Evolutionary conservation across 2,888 invertebrate species (phyloP), one percentile per base, ranked within the genome.

Genomic region (Drosophila diplacantha): DNA sequence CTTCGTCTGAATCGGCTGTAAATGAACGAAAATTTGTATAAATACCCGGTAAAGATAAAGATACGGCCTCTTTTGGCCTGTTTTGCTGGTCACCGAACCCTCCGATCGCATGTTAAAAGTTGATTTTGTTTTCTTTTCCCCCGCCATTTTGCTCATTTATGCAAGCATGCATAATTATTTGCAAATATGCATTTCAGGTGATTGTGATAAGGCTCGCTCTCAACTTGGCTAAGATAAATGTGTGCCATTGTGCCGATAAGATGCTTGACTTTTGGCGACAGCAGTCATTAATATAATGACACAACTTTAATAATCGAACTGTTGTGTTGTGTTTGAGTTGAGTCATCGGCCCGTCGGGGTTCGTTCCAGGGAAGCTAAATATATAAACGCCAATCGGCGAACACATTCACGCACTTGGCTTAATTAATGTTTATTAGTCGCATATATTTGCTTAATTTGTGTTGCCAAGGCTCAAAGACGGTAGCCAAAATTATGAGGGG

Each of bases 151-250:
- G 43, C 38, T 55, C 32, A 69, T 69, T 83, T 81, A 68, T 71
- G 82, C 82, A 83, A 79, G 74, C 74, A 52, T 81, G 82, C 84
- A 83, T 83, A 83, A 77, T 83, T 78, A 69, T 78, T 72, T 72
- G 81, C 57, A 74, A 82, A 66, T 82, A 72, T 72, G 78, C 83
- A 77, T 81, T 77, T 74, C 63, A 62, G 62, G 67, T 58, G 69
- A 52, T 69, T 63, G 64, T 80, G 76, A 82, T 77, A 77, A 77
- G 81, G 51, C 34, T 37, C 8, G 57, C 41, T 58, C 50, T 56
- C 61, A 34, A 58, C n/a, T 22, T 46, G 53, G 57, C 50, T 51
- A 38, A 75, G 74, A 81, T 79, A 79, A 70, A 75, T 79, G 59
- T 81, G 50, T 76, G 76, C 60, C 83, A 74, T 71, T 60, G 63